phyloP scores from a whole-genome alignment of 2,113 vertebrate species.

The Arvicanthis niloticus region DNA sequence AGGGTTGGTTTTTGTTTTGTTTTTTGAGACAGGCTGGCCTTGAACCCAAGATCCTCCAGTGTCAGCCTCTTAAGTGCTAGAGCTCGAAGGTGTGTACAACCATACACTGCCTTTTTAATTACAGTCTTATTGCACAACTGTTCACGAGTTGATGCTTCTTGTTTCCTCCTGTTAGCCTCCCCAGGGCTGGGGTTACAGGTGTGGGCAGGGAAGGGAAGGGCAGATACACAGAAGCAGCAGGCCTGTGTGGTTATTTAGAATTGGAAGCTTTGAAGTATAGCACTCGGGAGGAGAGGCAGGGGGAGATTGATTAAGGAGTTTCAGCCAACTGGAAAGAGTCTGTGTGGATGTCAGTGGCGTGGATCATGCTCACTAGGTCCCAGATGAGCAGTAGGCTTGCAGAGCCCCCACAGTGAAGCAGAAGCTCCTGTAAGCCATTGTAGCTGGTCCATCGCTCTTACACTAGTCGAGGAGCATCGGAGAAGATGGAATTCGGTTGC shows the following conservation, averaged over 20 bases:
- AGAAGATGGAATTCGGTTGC: background rate
- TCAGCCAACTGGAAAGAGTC: background rate
- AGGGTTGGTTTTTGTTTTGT: too few species aligned
- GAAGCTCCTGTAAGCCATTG: background rate
- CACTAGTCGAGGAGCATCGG: background rate
- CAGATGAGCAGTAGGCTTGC: background rate
- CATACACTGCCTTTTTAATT: background rate
- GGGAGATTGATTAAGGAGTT: background rate
- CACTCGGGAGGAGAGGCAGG: background rate
- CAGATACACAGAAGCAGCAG: background rate
- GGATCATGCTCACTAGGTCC: background rate
- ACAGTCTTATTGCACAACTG: background rate
- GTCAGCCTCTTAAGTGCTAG: background rate
- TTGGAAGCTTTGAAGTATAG: background rate
- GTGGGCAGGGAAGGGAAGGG: too few species aligned
- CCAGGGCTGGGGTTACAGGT: background rate
- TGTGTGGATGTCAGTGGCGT: rapidly evolving
- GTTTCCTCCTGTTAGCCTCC: background rate
- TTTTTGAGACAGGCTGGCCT: background rate
- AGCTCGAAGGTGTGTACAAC: background rate
- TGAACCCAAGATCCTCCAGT: background rate
- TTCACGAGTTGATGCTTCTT: background rate
- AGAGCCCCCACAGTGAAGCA: background rate
- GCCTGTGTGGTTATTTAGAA: background rate
- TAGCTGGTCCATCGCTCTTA: background rate